A percentile compares a stretch with the other conserved stretches of the same genome.
Evolutionary conservation across 2,113 vertebrate species (phyloP).

Genomic region (Protobothrops mucrosquamatus): DNA sequence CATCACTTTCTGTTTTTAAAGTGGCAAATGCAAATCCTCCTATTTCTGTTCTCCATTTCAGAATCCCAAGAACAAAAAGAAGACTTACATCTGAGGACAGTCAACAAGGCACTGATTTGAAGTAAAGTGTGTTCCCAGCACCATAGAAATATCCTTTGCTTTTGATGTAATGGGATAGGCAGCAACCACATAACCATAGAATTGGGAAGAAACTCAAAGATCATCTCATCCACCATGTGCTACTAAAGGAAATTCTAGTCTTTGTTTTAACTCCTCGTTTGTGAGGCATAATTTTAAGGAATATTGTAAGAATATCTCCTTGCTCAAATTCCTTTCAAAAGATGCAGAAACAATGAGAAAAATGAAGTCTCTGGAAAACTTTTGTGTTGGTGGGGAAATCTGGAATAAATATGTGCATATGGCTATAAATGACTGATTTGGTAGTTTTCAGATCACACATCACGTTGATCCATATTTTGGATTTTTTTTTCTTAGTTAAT

Average conservation of each 20-base stretch:
- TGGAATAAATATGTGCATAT: not conserved
- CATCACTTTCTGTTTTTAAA: conserved; percentile 3
- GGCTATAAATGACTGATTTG: not conserved
- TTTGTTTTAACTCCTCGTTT: not conserved
- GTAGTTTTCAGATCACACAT: not conserved
- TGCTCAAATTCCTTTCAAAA: not conserved
- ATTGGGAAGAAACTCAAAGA: not conserved
- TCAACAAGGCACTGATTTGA: not conserved
- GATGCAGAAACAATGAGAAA: not conserved
- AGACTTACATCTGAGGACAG: not conserved
- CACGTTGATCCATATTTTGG: not conserved
- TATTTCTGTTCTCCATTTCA: not conserved
- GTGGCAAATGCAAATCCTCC: not conserved
- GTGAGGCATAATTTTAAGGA: not conserved
- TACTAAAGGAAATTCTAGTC: not conserved
- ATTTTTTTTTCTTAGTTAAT: not conserved
- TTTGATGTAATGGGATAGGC: not conserved
- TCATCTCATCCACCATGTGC: not conserved
- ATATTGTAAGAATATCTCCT: not conserved
- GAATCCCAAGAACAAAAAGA: not conserved
- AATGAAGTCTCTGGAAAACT: not conserved
- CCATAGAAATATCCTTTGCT: not conserved
- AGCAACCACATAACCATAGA: not conserved
- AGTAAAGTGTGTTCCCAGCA: not conserved
- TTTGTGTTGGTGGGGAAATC: not conserved